A percentile compares a stretch with the other conserved stretches of the same genome.
These are phyloP conservation scores for Caenorhabditis imperialis DNA, from an alignment of 2,888 invertebrate species.

Conservation along the genomic window DNA sequence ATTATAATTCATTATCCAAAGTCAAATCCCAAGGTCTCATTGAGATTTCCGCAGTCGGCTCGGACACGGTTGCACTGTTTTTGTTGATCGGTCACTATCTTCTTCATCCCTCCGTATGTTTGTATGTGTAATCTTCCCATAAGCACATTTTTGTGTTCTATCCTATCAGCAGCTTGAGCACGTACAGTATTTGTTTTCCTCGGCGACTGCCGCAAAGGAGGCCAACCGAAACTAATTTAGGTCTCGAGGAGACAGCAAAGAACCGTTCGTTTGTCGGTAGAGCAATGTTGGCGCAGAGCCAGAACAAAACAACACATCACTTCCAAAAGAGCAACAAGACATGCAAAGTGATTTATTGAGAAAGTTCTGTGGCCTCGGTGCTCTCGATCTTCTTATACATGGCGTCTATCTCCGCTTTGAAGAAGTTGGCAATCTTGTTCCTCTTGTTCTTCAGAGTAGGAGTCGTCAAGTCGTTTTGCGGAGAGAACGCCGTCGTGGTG, in stretches of 20 bases:
- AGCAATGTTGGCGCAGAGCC: constrained; percentile 12
- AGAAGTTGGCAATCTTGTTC: constrained; percentile 26
- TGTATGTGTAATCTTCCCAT: constrained; percentile 54
- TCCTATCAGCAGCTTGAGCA: constrained; percentile 55
- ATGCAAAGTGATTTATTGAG: constrained; percentile 7
- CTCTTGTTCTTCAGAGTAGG: constrained; percentile 55
- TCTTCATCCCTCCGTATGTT: constrained; percentile 26
- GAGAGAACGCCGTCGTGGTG: constrained; percentile 31
- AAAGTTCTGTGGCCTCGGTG: constrained; percentile 15
- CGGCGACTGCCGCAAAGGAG: constrained; percentile 35
- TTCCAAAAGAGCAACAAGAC: constrained; percentile 7
- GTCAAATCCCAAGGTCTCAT: no score
- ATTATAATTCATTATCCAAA: no score
- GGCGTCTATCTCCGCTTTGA: constrained; percentile 27
- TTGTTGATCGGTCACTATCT: constrained; percentile 7
- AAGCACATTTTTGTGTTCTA: constrained; percentile 50
- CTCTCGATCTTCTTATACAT: constrained; percentile 46
- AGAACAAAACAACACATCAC: constrained; percentile 7
- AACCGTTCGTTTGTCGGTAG: constrained; percentile 16
- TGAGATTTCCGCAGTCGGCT: no score
- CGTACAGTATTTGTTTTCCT: constrained; percentile 50
- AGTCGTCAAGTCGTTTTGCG: constrained; percentile 39
- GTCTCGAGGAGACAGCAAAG: constrained; percentile 2
- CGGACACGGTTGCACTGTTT: no score
- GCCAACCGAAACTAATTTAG: constrained; percentile 52